These are phyloP conservation scores for Lontra canadensis DNA, from an alignment of 2,113 vertebrate species.

Conservation along the genomic window DNA sequence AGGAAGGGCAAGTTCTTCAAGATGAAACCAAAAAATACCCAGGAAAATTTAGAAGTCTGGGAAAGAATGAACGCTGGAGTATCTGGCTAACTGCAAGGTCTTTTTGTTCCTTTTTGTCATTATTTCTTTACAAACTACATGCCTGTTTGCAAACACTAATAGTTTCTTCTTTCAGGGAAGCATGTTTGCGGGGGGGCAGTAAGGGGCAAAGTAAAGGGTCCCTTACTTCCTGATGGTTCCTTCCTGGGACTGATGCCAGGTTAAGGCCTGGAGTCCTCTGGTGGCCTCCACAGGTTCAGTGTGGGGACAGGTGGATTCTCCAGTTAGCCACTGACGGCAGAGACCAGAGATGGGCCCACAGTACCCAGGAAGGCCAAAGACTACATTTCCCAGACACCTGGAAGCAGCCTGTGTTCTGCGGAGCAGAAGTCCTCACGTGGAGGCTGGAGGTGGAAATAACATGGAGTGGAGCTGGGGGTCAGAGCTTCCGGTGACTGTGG, in stretches of 20 bases:
- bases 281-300: not conserved
- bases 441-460: not conserved
- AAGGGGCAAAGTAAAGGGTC: not conserved
- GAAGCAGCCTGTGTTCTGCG: not conserved
- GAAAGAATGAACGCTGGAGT: not conserved
- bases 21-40: not conserved
- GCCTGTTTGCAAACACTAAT: not conserved
- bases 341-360: not conserved
- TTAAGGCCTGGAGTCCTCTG: not conserved
- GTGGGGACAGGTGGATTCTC: not conserved
- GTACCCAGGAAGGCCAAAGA: not conserved
- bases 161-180: not conserved
- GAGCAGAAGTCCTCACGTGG: not conserved
- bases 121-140: not conserved
- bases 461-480: not conserved
- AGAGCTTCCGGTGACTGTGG: not conserved
- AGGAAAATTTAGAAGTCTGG: not conserved
- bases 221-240: not conserved
- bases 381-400: not conserved
- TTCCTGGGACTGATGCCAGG: not conserved
- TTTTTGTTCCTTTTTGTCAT: not conserved
- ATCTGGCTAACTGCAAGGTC: not conserved
- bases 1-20: not conserved
- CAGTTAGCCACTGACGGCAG: not conserved
- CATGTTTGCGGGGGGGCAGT: not conserved